These are phyloP conservation scores for Henricia sp. DNA, from an alignment of 53 echinoderm and acorn worm genomes.

Conservation along the genomic window DNA sequence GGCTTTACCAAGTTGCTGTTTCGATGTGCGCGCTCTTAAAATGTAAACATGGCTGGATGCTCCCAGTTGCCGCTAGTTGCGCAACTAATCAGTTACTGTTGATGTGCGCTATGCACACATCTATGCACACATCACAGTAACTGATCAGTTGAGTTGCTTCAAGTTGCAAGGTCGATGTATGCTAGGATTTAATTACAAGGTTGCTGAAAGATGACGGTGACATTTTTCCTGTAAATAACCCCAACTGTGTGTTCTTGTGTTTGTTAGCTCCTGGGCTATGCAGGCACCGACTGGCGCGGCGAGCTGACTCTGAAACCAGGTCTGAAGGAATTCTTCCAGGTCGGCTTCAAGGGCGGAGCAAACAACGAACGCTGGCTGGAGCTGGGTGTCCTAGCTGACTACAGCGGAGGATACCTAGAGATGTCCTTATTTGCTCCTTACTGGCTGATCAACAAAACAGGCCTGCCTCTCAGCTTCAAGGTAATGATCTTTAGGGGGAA, in stretches of 20 bases:
- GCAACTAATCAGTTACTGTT: no score
- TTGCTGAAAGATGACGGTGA: no score
- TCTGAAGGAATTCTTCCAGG: slow-evolving; percentile 89
- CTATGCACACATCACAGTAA: no score
- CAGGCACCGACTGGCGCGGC: slow-evolving; percentile 83
- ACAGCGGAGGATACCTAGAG: slow-evolving; percentile 87
- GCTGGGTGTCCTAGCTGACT: slow-evolving; percentile 91
- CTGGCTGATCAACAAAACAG: slow-evolving; percentile 97
- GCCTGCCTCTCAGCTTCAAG: slow-evolving; percentile 86
- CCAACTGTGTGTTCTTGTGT: background rate
- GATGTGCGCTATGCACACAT: no score
- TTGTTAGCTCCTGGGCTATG: slow-evolving; percentile 77
- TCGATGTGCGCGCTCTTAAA: no score
- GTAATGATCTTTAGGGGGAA: no score
- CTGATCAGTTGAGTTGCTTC: no score
- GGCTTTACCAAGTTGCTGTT: no score
- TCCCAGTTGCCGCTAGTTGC: no score
- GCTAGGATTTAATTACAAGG: no score
- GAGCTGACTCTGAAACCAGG: slow-evolving; percentile 92
- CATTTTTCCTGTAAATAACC: background rate
- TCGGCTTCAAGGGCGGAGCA: slow-evolving; percentile 82
- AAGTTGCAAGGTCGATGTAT: no score
- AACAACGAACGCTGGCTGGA: slow-evolving; percentile 78
- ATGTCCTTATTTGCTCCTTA: slow-evolving; percentile 94
- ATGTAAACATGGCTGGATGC: no score